These are phyloP conservation scores for Cataglyphis albicans DNA, from an alignment of 2,888 invertebrate species.

Conservation along the genomic window DNA sequence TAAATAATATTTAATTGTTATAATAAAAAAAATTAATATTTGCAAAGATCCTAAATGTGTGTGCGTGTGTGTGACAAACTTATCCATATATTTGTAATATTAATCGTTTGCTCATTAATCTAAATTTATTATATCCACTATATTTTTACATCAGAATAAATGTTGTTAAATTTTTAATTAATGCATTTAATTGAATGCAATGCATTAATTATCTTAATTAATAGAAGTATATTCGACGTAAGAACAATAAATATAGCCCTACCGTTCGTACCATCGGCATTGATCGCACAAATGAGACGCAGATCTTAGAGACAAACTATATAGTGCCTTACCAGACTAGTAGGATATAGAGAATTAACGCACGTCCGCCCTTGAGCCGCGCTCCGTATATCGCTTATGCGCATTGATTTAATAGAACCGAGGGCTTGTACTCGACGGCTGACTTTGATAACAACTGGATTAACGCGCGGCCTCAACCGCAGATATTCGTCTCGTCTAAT, in stretches of 20 bases:
- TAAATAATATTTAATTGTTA: neutral
- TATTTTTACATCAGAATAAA: neutral
- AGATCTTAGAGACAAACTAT: conserved; percentile 10
- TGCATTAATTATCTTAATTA: neutral
- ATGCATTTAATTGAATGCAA: neutral
- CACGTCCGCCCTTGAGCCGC: conserved; percentile 21
- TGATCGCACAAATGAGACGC: neutral
- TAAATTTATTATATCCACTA: neutral
- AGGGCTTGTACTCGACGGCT: conserved; percentile 5
- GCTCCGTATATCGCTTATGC: conserved; percentile 11
- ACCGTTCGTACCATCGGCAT: neutral
- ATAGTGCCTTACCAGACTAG: neutral
- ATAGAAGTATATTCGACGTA: neutral
- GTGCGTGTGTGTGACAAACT: neutral
- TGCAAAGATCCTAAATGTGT: neutral
- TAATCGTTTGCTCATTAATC: too few species aligned
- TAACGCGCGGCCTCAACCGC: conserved; percentile 46
- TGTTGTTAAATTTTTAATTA: neutral
- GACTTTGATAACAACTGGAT: conserved; percentile 46
- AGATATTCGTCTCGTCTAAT: conserved; percentile 36
- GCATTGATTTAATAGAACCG: conserved; percentile 35
- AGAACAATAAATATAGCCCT: neutral
- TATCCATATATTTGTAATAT: neutral
- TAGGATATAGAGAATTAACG: conserved; percentile 30
- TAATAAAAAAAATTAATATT: neutral